phyloP scores from a whole-genome alignment of 1,140 invertebrate species.

The Drosophila yakuba region DNA sequence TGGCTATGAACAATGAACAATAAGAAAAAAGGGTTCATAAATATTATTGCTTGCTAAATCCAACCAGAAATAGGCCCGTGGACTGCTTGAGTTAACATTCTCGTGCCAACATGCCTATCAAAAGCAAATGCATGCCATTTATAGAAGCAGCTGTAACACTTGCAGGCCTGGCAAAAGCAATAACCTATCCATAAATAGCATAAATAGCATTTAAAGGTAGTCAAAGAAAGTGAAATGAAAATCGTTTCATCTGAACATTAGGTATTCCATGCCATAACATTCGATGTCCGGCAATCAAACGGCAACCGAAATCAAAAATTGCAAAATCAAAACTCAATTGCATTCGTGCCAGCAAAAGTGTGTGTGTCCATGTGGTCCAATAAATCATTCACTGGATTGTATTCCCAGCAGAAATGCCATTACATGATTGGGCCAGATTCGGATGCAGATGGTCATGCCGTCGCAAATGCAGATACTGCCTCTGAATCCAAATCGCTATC shows the following conservation, averaged over 20 bases:
- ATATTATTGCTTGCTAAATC: no score
- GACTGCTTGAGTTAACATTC: no score
- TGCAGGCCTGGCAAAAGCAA: no score
- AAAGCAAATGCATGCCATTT: no score
- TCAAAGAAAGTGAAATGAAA: conserved; percentile 22
- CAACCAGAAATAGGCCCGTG: no score
- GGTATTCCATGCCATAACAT: conserved; percentile 22
- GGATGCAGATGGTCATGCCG: conserved; percentile 6
- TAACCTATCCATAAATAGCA: not conserved
- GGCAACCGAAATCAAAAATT: conserved; percentile 25
- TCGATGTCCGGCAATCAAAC: conserved; percentile 36
- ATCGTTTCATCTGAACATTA: conserved; percentile 7
- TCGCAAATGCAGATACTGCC: conserved; percentile 9
- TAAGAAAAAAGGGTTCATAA: no score
- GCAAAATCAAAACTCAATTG: conserved; percentile 41
- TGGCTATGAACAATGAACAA: not conserved
- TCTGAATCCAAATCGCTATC: not conserved
- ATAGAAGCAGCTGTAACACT: no score
- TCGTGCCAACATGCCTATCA: no score
- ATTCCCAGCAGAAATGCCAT: conserved; percentile 52
- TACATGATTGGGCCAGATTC: conserved; percentile 58
- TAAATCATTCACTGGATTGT: conserved; percentile 60
- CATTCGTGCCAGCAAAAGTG: not conserved
- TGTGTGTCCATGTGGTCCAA: conserved; percentile 18
- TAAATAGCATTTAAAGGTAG: not conserved